These are phyloP conservation scores for Simalia tracyae DNA, from an alignment of 2,797 vertebrate species.

Conservation along the genomic window DNA sequence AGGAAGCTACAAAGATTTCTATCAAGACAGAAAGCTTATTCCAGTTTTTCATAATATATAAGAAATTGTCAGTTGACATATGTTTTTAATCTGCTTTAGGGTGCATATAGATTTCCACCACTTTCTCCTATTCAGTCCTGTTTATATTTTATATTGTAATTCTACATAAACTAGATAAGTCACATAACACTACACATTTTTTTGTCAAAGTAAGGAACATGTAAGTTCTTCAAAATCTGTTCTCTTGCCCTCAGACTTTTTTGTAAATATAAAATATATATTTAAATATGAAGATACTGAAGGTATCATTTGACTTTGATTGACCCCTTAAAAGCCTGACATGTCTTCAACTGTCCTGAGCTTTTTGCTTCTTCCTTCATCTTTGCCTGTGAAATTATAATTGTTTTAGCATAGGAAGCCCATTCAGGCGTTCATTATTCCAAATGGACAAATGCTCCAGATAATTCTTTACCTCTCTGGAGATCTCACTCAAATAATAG, in stretches of 20 bases:
- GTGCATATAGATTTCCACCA: neutral
- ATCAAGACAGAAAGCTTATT: neutral
- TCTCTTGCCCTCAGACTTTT: neutral
- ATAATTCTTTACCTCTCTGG: neutral
- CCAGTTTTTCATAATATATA: neutral
- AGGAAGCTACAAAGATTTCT: neutral
- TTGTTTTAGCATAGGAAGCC: neutral
- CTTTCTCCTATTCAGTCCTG: neutral
- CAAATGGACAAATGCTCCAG: neutral
- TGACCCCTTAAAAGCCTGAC: neutral
- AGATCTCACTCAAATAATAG: neutral
- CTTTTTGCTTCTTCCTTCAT: neutral
- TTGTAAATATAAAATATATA: neutral
- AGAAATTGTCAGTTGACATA: neutral
- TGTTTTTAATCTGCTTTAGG: neutral
- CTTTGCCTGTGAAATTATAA: neutral
- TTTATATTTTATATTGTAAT: neutral
- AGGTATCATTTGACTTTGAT: neutral
- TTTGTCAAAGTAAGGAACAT: neutral
- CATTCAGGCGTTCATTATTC: neutral
- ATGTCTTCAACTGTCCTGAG: neutral
- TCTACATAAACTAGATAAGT: neutral
- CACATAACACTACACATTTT: neutral
- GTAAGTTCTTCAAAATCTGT: neutral
- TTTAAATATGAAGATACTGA: neutral